These are phyloP conservation scores for Hirtodrosophila histrioides DNA, from an alignment of 2,888 invertebrate genomes.

Conservation along the genomic window DNA sequence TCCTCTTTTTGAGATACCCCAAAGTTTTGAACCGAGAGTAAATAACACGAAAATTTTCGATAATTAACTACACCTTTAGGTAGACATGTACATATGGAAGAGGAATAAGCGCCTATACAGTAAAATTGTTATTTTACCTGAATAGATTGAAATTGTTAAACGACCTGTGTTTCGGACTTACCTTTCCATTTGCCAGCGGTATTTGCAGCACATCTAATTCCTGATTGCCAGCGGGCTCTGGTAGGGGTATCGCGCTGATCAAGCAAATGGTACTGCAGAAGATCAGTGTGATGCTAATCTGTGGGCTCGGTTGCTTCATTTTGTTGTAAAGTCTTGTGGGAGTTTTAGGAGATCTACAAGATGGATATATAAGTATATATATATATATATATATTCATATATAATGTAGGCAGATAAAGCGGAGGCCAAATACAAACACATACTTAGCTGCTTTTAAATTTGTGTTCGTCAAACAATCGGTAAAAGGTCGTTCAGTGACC, in stretches of 20 bases:
- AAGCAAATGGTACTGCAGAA: constrained; percentile 73
- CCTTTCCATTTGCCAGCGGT: constrained; percentile 84
- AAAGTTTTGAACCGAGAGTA: no score
- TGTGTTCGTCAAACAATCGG: constrained; percentile 22
- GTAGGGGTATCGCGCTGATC: constrained; percentile 80
- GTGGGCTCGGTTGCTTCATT: constrained; percentile 61
- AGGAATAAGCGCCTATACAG: no score
- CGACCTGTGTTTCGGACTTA: constrained; percentile 63
- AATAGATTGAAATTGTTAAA: constrained; percentile 1
- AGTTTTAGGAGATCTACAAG: constrained; percentile 21
- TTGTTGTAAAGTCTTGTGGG: constrained; percentile 17
- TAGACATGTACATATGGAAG: no score
- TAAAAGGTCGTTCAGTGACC: constrained; percentile 49
- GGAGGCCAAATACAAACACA: background rate
- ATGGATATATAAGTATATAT: background rate
- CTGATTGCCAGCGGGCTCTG: constrained; percentile 77
- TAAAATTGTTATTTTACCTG: no score
- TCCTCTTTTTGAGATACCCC: no score
- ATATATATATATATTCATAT: background rate
- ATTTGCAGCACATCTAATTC: constrained; percentile 84
- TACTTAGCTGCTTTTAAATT: constrained; percentile 41
- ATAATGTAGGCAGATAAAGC: no score
- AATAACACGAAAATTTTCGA: no score
- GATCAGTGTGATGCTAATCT: constrained; percentile 60
- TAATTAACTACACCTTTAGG: no score